Base-by-base conservation (phyloP, 2,888 invertebrate genomes). In the Drosophila neotestacea region DNA sequence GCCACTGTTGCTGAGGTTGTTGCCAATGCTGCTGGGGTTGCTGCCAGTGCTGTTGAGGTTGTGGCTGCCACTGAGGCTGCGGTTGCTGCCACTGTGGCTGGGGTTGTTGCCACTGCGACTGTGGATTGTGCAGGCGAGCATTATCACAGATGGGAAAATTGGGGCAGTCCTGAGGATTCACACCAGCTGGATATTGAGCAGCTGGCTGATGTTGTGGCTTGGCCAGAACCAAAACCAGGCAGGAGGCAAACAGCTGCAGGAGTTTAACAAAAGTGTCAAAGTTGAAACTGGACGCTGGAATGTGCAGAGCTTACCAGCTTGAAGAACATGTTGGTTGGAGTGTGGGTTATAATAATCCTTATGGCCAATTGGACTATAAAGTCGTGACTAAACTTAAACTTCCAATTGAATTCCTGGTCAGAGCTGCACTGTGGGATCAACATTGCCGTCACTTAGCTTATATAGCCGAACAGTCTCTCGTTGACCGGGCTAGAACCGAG, bases 71-170 rank as follows among this genome's bases (percentile, higher is more conserved):
- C 50, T 85, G 88, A 90, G 48, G 89, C 38, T 77, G 78, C 4
- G 90, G 90, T 32, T 67, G 67, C 22, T 75, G 75, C 75, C 92
- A 92, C 63, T 91, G 91, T 41, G 88, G 91, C 16, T 79, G 80
- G 11, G 75, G 91, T 79, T 58, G 86, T 67, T 82, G 85, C 92
- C 92, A 92, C 68, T 91, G 90, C 42, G 91, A 77, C 39, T 91
- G 91, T 38, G 90, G 91, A 80, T 86, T 91, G 76, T 93, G 92
- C 74, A 93, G 81, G 34, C 92, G 89, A n/a, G 91, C 91, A 83
- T 93, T 93, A 91, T 93, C 93, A 90, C 93, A 94, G 90, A 93
- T 91, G 76, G 94, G 94, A 76, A 93, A 94, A 79, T 91, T 91
- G 77, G 94, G 93, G 74, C 94, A 94, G 72, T 93, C 91, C 78